Base-by-base conservation (phyloP, 2,113 vertebrate species). In the Rhinichthys klamathensis region DNA sequence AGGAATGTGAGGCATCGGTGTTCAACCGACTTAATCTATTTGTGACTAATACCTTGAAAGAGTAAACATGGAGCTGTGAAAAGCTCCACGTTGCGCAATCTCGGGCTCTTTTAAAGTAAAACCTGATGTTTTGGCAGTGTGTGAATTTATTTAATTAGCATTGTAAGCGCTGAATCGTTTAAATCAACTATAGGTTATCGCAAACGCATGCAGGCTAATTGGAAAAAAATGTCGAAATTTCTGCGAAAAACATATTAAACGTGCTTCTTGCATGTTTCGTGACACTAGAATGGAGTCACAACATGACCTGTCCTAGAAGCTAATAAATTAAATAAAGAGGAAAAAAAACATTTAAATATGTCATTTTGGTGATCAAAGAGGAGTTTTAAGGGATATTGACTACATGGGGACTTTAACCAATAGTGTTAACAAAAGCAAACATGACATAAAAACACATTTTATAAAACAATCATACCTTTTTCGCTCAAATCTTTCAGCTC, bases 1-100 rank as follows among this genome's bases (percentile, higher is more conserved):
- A 88, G 83, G 89, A 91, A 91, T 90, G 88, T 87, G 27, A 87
- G 73, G 81, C 89, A 88, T 83, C 85, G 54, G 56, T 84, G 67
- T 87, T 80, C 75, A 74, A n/a, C 88, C 88, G 87, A 63, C 77
- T 82, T 89, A 88, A 88, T 89, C 80, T 49, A 86, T 86, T 88
- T 76, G 60, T 70, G 21, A 72, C 69, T 86, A 83, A 91, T 90
- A 89, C 87, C 82, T 88, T 85, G 90, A 88, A 87, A 87, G 84
- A 90, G 83, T 84, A 85, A 90, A 89, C 10, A 38, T 25, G 44
- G 81, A 84, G 67, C 15, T 69, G 61, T 67, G 35, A 72, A 69
- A 73, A 73, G 80, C 54, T 23, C 54, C 54, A 41, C 0, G 3
- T 79, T 41, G 23, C 9, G 8, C 23, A 61, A 63, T 0, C n/a